Base-by-base conservation (phyloP, 2,113 vertebrate species). In the Prietella phreatophila region DNA sequence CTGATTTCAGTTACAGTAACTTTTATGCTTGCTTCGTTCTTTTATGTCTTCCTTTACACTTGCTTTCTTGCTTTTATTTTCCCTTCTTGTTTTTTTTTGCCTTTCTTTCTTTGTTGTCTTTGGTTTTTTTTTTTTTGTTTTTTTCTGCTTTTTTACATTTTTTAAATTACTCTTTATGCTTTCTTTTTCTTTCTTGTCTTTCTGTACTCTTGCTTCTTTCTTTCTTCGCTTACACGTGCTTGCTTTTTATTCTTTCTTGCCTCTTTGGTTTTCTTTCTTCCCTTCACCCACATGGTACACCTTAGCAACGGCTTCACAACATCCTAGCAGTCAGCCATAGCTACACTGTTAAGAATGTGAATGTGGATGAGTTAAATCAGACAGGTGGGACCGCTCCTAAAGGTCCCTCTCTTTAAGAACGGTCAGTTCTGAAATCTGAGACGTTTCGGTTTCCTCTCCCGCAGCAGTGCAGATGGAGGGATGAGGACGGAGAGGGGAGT, bases 381-480 rank as follows among this genome's bases (percentile, higher is more conserved):
- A 9, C 4, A 33, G 67, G 14, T 69, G 30, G 30, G 30, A 20
- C 15, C 5, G 1, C 14, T 33, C 30, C 30, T 69, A 69, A 33
- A 71, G 15, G 0, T 71, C 19, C 33, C 1, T 17, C 9, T 47
- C 10, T 27, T 47, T 47, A 50, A 13, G 47, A 73, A 20, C 19
- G 67, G 36, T 27, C 27, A 11, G 22, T n/a, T 17, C 7, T 53
- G 25, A 79, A 53, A 53, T 30, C 47, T 50, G 76, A n/a, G 14
- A 53, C 0, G 7, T 73, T 19, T 47, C 7, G 0, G 75, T 78
- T 3, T 83, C 13, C 89, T 76, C 93, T 93, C 90, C 92, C 88
- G 91, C 90, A 89, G 86, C 90, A 84, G 56, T n/a, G 71, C 0
- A 86, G 92, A 93, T 56, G 93, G 92, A 60, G 90, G 55, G 65